Evolutionary conservation across 1,140 invertebrate species (phyloP).

Genomic region (Megathymus violae): DNA sequence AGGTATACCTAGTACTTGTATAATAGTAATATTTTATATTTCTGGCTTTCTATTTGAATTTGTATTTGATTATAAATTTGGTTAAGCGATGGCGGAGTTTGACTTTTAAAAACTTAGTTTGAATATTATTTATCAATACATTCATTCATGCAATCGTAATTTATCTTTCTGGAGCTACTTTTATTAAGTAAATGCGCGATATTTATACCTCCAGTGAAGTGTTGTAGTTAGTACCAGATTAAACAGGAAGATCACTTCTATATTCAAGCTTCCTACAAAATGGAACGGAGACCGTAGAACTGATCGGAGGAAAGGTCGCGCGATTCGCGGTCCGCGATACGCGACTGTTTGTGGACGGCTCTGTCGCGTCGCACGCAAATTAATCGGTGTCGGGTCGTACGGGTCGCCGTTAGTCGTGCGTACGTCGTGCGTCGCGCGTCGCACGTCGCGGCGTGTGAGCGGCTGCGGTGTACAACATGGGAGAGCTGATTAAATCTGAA

Average conservation of each 20-base stretch:
- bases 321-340: conserved; percentile 27
- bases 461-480: conserved; percentile 16
- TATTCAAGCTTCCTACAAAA: conserved; percentile 20
- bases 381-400: conserved; percentile 20
- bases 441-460: too few species aligned
- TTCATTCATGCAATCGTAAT: too few species aligned
- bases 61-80: too few species aligned
- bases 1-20: too few species aligned
- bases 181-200: too few species aligned
- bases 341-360: background rate
- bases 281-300: conserved; percentile 5
- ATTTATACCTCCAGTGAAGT: too few species aligned
- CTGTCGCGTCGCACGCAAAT: conserved; percentile 23
- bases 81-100: too few species aligned
- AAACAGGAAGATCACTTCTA: conserved; percentile 3
- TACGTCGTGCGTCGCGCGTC: conserved; percentile 12
- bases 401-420: conserved; percentile 20
- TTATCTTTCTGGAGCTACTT: too few species aligned
- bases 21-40: too few species aligned
- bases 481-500: conserved; percentile 20
- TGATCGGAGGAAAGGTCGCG: conserved; percentile 25
- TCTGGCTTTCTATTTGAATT: too few species aligned
- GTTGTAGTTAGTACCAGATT: conserved; percentile 4
- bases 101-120: too few species aligned
- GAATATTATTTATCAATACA: too few species aligned